phyloP scores from a whole-genome alignment of 2,888 invertebrate species.

The Masnerella sp. region DNA sequence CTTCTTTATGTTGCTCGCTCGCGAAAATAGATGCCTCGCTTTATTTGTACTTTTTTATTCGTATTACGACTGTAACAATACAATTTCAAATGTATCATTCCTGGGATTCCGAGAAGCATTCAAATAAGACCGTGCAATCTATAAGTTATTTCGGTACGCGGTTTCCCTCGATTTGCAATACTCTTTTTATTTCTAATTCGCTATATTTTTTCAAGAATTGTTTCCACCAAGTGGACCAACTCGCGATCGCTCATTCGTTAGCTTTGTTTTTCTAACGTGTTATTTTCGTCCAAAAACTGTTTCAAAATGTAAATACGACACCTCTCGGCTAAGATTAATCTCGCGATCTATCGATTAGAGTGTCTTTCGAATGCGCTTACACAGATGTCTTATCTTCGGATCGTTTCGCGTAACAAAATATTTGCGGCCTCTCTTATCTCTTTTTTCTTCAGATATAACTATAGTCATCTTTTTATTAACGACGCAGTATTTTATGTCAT shows the following conservation, averaged over 20 bases:
- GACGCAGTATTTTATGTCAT: slow-evolving; percentile 2
- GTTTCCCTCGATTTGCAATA: slow-evolving; percentile 15
- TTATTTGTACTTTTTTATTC: slow-evolving; percentile 2
- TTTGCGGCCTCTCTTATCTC: slow-evolving; percentile 4
- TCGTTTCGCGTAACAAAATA: slow-evolving; percentile 14
- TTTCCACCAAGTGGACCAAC: not conserved
- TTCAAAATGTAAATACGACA: not conserved
- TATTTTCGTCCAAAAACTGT: slow-evolving; percentile 1
- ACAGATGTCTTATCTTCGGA: slow-evolving; percentile 2
- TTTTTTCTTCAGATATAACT: slow-evolving; percentile 1
- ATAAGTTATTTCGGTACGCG: slow-evolving; percentile 23
- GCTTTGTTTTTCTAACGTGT: slow-evolving; percentile 1
- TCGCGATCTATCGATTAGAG: slow-evolving; percentile 5
- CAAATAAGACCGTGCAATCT: slow-evolving; percentile 20
- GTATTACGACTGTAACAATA: slow-evolving; percentile 9
- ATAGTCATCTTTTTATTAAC: not conserved
- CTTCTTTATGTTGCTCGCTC: too few species aligned
- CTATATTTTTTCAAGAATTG: slow-evolving; percentile 6
- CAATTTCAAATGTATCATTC: slow-evolving; percentile 24
- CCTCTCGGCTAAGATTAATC: not conserved
- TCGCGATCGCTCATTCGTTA: not conserved
- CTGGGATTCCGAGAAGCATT: slow-evolving; percentile 21
- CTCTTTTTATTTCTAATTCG: slow-evolving; percentile 19
- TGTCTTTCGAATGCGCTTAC: slow-evolving; percentile 6
- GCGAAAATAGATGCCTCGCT: not conserved